Evolutionary conservation across 2,113 vertebrate genomes (phyloP), one percentile per base, ranked within the genome.

Genomic region (Maccullochella peelii): DNA sequence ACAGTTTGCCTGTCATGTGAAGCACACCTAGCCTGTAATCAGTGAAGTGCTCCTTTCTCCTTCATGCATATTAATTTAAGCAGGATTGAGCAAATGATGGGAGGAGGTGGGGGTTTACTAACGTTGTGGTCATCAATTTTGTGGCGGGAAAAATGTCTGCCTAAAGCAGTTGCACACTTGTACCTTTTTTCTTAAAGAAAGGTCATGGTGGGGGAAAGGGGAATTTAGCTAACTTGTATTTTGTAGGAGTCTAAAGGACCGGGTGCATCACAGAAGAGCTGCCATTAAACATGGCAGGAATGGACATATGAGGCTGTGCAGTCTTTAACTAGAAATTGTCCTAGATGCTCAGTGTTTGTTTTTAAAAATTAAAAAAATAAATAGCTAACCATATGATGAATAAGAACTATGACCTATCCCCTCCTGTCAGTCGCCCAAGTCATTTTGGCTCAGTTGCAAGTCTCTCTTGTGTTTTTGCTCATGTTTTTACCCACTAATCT

Each of bases 21-120:
- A 47, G 62, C 23, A 42, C 61, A 73, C 38, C 40, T 50, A 42
- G 44, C 38, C 54, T 57, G 47, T 72, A 69, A 84, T 78, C 74
- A 82, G 63, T 62, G 62, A 47, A 68, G 33, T 38, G 62, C 55
- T 55, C 38, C 67, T 54, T 65, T 44, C 30, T 27, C 33, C 57
- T 40, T 38, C 66, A 27, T 85, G 71, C 66, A 83, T 73, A 50
- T 79, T 76, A 23, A 85, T 72, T 8, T 1, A 23, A 25, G 36
- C 66, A 42, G 33, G 63, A 66, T 21, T 18, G 6, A 27, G n/a
- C 12, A 23, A 74, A 77, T 42, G 20, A 73, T 50, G 27, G 33
- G 21, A 79, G 62, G 54, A 57, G 59, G 55, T 25, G 30, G 23
- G 33, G 55, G 27, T 62, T 71, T 25, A 38, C 30, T 49, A 6